Base-by-base conservation (phyloP, 1,140 invertebrate species). In the Conus betulinus region DNA sequence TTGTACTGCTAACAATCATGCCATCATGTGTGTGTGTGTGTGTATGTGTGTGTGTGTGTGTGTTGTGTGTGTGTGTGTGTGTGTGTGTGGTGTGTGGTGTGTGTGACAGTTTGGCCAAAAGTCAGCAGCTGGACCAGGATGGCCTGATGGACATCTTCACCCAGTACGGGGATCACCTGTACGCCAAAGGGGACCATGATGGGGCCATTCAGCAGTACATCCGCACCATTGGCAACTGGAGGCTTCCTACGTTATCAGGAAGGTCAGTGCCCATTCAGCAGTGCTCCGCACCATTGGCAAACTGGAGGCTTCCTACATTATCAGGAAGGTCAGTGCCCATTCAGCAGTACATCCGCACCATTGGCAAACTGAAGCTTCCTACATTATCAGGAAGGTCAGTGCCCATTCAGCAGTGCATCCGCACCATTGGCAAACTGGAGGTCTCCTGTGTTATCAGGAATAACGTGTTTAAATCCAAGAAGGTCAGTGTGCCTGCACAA, bases 221-320 rank as follows among this genome's bases (percentile, higher is more conserved):
- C 81, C 98, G 98, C 96, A 99, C 98, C 7, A 98, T 99, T 89
- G 98, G 98, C 55, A 97, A 95, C 95, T 99, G 23, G 98, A 99
- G 94, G 98, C 98, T 0, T 98, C 98, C 1, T 99, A 99, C 94
- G 98, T 99, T 4, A 99, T 99, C n/a, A n/a, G n/a, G n/a, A n/a
- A n/a, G n/a, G n/a, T n/a, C n/a, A n/a, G n/a, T n/a, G n/a, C n/a
- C n/a, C n/a, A n/a, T n/a, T n/a, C n/a, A n/a, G n/a, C n/a, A n/a
- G n/a, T n/a, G n/a, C n/a, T n/a, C n/a, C n/a, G n/a, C n/a, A n/a
- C n/a, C n/a, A n/a, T n/a, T n/a, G n/a, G n/a, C n/a, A n/a, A n/a
- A n/a, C n/a, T n/a, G n/a, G n/a, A n/a, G n/a, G n/a, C n/a, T n/a
- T n/a, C n/a, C n/a, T n/a, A n/a, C n/a, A n/a, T n/a, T n/a, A n/a